Evolutionary conservation across 2,113 vertebrate species (phyloP).

Genomic region (Pomatorhinus ruficollis): DNA sequence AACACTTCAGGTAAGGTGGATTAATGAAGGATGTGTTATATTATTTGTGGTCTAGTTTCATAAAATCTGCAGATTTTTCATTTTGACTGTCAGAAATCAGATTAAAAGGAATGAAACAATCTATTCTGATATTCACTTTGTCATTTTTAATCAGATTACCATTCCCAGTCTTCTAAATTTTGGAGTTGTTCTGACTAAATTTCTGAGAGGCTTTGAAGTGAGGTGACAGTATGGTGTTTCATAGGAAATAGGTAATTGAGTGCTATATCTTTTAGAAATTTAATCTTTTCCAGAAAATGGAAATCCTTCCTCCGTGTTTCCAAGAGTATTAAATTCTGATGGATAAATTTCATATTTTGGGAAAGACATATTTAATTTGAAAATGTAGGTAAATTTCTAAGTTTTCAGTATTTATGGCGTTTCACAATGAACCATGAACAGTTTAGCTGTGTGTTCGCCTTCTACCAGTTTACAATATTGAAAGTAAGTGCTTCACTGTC

Average conservation of each 20-base stretch:
- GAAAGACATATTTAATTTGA: neutral
- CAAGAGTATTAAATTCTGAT: neutral
- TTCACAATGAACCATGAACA: neutral
- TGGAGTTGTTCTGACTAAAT: neutral
- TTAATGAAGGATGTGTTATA: neutral
- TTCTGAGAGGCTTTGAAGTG: neutral
- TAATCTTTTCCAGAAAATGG: neutral
- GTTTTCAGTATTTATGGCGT: neutral
- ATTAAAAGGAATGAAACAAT: neutral
- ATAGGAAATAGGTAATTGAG: neutral
- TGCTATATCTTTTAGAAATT: neutral
- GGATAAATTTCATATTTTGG: neutral
- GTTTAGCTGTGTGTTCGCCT: neutral
- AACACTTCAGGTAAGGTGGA: neutral
- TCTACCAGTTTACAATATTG: neutral
- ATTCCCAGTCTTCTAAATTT: neutral
- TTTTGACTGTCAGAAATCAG: neutral
- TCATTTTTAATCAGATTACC: neutral
- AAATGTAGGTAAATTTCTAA: neutral
- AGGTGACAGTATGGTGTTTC: neutral
- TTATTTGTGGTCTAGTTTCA: neutral
- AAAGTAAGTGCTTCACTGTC: neutral
- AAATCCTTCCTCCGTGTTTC: neutral
- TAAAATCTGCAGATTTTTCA: neutral
- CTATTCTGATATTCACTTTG: neutral